Evolutionary conservation across 2,797 vertebrate species (phyloP).

Genomic region (Nyctibius grandis): DNA sequence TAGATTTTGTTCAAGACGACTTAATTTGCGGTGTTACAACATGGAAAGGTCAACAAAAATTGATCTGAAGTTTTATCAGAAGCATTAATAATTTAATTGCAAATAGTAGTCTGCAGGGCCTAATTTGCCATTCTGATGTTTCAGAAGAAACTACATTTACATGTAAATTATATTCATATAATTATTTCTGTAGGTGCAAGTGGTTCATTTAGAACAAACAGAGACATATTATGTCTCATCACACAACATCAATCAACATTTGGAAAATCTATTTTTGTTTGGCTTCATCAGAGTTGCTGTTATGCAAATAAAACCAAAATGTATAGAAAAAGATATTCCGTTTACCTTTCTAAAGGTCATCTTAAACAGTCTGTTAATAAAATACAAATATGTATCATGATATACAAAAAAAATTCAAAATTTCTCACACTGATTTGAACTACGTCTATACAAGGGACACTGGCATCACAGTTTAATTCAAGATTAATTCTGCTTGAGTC

Average conservation of each 20-base stretch:
- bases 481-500: background rate
- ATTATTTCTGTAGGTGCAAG: constrained; percentile 78
- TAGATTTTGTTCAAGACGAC: constrained; percentile 60
- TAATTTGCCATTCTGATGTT: constrained; percentile 79
- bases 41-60: constrained; percentile 84
- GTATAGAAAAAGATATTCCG: background rate
- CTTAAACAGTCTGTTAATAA: background rate
- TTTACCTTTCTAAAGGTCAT: background rate
- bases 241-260: constrained; percentile 13
- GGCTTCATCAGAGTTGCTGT: background rate
- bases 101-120: constrained; percentile 86
- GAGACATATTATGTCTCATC: constrained; percentile 46
- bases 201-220: constrained; percentile 47
- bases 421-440: background rate
- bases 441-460: background rate
- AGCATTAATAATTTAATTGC: constrained; percentile 88
- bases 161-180: constrained; percentile 90
- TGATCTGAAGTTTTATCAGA: constrained; percentile 83
- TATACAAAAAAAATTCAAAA: background rate
- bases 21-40: constrained; percentile 69
- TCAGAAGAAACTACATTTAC: constrained; percentile 85
- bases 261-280: constrained; percentile 34
- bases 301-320: background rate
- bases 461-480: background rate
- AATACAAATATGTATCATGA: background rate